Evolutionary conservation across 2,113 vertebrate genomes (phyloP).

Genomic region (Sialia sialis): DNA sequence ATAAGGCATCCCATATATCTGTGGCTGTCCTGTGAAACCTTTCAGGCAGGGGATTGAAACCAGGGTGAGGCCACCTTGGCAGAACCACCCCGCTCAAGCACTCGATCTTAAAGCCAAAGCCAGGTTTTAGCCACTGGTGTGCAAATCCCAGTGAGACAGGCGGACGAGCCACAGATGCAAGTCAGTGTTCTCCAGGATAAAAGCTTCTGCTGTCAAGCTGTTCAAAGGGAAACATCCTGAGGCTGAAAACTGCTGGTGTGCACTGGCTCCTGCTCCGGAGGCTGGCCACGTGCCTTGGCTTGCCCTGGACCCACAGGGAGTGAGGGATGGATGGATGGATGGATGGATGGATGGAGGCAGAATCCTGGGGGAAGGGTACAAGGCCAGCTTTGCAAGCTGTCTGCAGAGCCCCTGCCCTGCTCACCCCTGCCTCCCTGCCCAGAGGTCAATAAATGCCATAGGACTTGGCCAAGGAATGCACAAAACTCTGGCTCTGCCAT

Average conservation of each 20-base stretch:
- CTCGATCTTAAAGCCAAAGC: neutral
- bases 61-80: accelerated
- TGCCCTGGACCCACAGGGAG: no score
- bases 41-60: neutral
- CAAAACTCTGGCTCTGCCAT: neutral
- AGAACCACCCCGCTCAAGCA: neutral
- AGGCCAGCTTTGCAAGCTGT: neutral
- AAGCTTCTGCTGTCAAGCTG: neutral
- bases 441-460: accelerated
- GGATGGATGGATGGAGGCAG: neutral
- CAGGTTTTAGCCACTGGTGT: neutral
- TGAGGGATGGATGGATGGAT: neutral
- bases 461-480: neutral
- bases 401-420: neutral
- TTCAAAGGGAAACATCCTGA: neutral
- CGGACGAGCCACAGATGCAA: accelerated
- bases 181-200: neutral
- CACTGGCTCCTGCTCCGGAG: neutral
- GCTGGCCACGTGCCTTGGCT: neutral
- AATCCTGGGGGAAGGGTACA: neutral
- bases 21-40: neutral
- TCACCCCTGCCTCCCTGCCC: neutral
- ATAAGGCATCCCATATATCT: neutral
- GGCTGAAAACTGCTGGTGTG: neutral
- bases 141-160: neutral